A percentile compares a stretch with the other conserved stretches of the same genome.
phyloP scores from a whole-genome alignment of 2,113 vertebrate species.

The Cricetomys ansorgei region DNA sequence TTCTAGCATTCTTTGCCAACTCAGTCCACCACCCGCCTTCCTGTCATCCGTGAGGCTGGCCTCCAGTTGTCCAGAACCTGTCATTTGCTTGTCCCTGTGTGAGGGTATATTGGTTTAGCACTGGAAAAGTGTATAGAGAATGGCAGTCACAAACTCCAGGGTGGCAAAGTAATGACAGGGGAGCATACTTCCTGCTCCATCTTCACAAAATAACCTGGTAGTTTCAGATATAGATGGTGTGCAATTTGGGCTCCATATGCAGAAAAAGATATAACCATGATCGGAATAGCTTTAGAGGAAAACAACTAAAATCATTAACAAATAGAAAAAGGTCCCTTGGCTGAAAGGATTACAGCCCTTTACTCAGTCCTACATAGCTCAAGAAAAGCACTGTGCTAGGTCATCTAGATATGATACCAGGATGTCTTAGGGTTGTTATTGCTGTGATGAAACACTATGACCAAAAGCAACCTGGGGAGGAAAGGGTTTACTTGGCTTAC shows the following conservation, averaged over 20 bases:
- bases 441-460: background rate
- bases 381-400: background rate
- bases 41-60: constrained; percentile 60
- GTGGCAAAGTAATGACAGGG: constrained; percentile 74
- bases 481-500: background rate
- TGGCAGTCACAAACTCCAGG: constrained; percentile 53
- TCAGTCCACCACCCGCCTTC: constrained; percentile 34
- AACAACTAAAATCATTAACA: constrained; percentile 46
- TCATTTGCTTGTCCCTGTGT: constrained; percentile 68
- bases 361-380: background rate
- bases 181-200: constrained; percentile 39
- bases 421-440: background rate
- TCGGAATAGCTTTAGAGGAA: constrained; percentile 45
- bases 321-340: constrained; percentile 28
- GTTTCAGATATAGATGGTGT: constrained; percentile 57
- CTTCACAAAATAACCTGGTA: constrained; percentile 59
- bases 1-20: constrained; percentile 38
- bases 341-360: constrained; percentile 6
- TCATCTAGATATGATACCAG: background rate
- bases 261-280: constrained; percentile 55
- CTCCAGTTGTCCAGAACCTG: constrained; percentile 44
- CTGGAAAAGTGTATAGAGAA: constrained; percentile 41
- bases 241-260: constrained; percentile 66
- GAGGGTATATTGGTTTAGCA: background rate
- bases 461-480: background rate